Evolutionary conservation across 2,888 invertebrate species (phyloP).

Genomic region (Drosophila neotestacea): DNA sequence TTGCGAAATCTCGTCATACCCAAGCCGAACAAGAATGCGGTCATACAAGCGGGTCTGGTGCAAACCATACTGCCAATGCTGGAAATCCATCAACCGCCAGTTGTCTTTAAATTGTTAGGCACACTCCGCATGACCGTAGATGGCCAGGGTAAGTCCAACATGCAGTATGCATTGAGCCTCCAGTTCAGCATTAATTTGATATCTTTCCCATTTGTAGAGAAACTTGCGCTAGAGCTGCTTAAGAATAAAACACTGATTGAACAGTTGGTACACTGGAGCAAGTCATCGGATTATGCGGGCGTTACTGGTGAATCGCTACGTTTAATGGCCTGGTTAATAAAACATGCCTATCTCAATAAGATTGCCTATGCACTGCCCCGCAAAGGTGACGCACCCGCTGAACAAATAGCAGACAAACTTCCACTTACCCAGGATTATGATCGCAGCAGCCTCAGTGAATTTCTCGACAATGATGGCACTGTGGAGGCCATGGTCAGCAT

Average conservation of each 20-base stretch:
- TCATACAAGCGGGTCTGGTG: constrained; percentile 91
- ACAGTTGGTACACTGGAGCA: constrained; percentile 91
- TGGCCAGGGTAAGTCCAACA: constrained; percentile 89
- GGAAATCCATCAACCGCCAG: constrained; percentile 90
- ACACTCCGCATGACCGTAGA: constrained; percentile 94
- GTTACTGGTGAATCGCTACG: constrained; percentile 93
- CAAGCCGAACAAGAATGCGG: constrained; percentile 90
- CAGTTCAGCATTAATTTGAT: neutral
- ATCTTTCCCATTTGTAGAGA: constrained; percentile 86
- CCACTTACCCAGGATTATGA: constrained; percentile 80
- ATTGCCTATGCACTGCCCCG: constrained; percentile 83
- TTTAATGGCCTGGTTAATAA: constrained; percentile 91
- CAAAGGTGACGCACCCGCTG: constrained; percentile 81
- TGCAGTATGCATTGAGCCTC: neutral
- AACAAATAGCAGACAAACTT: constrained; percentile 78
- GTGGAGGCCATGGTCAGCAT: constrained; percentile 92
- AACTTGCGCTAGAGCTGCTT: constrained; percentile 89
- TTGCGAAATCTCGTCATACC: constrained; percentile 92
- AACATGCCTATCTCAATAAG: constrained; percentile 87
- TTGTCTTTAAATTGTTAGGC: constrained; percentile 94
- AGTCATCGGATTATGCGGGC: constrained; percentile 92
- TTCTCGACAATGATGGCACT: constrained; percentile 88
- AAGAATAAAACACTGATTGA: constrained; percentile 88
- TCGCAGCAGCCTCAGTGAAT: constrained; percentile 82
- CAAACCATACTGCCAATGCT: constrained; percentile 90